Conservation (phyloP, 2,797 vertebrate species). For the Ctenochaetus hawaiiensis region DNA sequence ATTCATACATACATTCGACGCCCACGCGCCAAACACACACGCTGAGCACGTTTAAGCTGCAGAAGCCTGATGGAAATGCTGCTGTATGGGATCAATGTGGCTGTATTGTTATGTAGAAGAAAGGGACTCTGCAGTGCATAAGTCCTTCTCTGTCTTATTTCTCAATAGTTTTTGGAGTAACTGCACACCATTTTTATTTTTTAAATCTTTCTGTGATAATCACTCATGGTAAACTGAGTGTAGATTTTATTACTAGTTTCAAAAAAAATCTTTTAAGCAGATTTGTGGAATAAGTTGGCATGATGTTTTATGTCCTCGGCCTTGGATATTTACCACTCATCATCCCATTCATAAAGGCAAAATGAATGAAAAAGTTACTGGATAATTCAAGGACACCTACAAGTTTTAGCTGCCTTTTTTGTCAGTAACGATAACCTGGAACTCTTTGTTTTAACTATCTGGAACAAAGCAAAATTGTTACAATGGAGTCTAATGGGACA, state of each 20-base stretch:
- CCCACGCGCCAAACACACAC: slow-evolving; percentile 33
- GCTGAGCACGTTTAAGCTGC: slow-evolving; percentile 33
- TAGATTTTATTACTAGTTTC: slow-evolving; percentile 1
- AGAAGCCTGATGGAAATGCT: slow-evolving; percentile 44
- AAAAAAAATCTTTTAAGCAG: neutral
- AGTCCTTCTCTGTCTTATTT: slow-evolving; percentile 18
- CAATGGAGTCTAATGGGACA: neutral
- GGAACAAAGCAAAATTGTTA: neutral
- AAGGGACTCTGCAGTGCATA: slow-evolving; percentile 19
- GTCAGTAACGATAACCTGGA: neutral
- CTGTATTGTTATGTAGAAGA: slow-evolving; percentile 38
- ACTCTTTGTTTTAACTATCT: too few species aligned
- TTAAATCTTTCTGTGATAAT: slow-evolving; percentile 4
- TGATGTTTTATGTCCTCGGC: too few species aligned
- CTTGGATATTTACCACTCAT: neutral
- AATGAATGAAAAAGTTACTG: neutral
- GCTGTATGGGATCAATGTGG: slow-evolving; percentile 49
- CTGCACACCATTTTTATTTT: neutral
- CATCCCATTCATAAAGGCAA: neutral
- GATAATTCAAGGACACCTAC: neutral
- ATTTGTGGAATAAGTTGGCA: neutral
- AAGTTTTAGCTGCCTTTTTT: neutral
- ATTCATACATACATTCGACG: slow-evolving; percentile 23
- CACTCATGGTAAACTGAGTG: neutral
- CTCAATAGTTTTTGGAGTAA: neutral